phyloP scores from a whole-genome alignment of 2,888 invertebrate species.

The Listrodromus nycthemerus region DNA sequence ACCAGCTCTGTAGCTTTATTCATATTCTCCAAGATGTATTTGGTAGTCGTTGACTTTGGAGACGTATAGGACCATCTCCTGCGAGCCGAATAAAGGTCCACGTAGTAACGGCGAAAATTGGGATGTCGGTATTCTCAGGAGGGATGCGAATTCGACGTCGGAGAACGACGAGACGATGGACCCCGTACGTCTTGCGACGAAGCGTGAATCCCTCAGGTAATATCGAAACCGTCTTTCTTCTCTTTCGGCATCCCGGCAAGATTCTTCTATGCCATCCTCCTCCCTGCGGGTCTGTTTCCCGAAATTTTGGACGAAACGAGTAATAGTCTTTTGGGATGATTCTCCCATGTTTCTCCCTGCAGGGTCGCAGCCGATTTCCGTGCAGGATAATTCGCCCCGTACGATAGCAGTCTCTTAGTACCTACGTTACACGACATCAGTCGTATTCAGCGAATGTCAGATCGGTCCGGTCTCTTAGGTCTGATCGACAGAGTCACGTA shows the following conservation, averaged over 20 bases:
- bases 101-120: slow-evolving; percentile 18
- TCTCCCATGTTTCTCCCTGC: neutral
- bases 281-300: neutral
- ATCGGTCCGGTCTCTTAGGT: slow-evolving; percentile 7
- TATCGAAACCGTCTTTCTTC: slow-evolving; percentile 25
- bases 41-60: neutral
- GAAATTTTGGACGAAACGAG: slow-evolving; percentile 14
- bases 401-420: neutral
- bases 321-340: slow-evolving; percentile 16
- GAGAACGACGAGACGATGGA: slow-evolving; percentile 9
- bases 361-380: slow-evolving; percentile 4
- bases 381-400: slow-evolving; percentile 7
- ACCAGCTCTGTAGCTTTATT: slow-evolving; percentile 1
- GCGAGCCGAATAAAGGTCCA: slow-evolving; percentile 19
- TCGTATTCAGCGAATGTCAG: slow-evolving; percentile 18
- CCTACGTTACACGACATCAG: neutral
- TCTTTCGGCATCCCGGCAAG: neutral
- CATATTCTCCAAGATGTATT: slow-evolving; percentile 2
- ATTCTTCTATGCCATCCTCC: neutral
- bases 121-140: slow-evolving; percentile 25
- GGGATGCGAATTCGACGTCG: slow-evolving; percentile 29
- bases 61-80: slow-evolving; percentile 5
- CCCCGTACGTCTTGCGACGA: slow-evolving; percentile 27
- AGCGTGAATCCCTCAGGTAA: slow-evolving; percentile 49
- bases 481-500: slow-evolving; percentile 58